Percentiles rank a stretch among this genome's conserved stretches.
phyloP scores from a whole-genome alignment of 2,797 vertebrate species.

The Acipenser transmontanus region DNA sequence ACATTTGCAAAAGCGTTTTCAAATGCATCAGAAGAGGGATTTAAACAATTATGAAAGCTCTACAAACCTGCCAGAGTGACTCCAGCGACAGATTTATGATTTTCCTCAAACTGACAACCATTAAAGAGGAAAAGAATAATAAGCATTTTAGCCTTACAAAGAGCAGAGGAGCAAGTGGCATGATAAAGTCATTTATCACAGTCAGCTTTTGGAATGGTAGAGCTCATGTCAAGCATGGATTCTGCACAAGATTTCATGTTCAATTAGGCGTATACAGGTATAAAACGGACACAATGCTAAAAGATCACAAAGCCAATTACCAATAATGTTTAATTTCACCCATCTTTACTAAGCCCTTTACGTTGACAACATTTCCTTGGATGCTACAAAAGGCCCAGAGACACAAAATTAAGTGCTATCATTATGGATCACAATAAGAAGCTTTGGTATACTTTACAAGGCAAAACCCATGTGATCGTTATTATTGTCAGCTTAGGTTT shows the following conservation, averaged over 20 bases:
- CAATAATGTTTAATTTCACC: slow-evolving; percentile 62
- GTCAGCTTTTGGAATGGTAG: slow-evolving; percentile 46
- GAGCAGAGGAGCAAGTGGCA: slow-evolving; percentile 37
- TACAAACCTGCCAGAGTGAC: slow-evolving; percentile 39
- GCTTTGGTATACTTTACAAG: slow-evolving; percentile 34
- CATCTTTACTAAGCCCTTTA: slow-evolving; percentile 46
- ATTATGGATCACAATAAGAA: slow-evolving; percentile 27
- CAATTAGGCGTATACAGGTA: slow-evolving; percentile 68
- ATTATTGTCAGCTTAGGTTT: slow-evolving; percentile 19
- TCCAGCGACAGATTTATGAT: slow-evolving; percentile 36
- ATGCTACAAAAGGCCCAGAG: slow-evolving; percentile 33
- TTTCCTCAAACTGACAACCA: slow-evolving; percentile 39
- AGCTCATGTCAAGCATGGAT: slow-evolving; percentile 44
- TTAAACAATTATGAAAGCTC: slow-evolving; percentile 32
- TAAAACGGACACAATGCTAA: slow-evolving; percentile 51
- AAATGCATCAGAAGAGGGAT: slow-evolving; percentile 42
- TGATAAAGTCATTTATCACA: slow-evolving; percentile 56
- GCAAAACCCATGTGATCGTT: slow-evolving; percentile 29
- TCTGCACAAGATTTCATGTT: slow-evolving; percentile 63
- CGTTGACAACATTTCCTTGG: slow-evolving; percentile 33
- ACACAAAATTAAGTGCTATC: slow-evolving; percentile 34
- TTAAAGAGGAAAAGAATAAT: slow-evolving; percentile 42
- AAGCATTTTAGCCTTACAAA: slow-evolving; percentile 45
- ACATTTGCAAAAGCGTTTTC: slow-evolving; percentile 31
- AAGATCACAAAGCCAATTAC: slow-evolving; percentile 63